These are phyloP conservation scores for Ophthalmolycus amberensis DNA, from an alignment of 2,113 vertebrate genomes.

Conservation along the genomic window DNA sequence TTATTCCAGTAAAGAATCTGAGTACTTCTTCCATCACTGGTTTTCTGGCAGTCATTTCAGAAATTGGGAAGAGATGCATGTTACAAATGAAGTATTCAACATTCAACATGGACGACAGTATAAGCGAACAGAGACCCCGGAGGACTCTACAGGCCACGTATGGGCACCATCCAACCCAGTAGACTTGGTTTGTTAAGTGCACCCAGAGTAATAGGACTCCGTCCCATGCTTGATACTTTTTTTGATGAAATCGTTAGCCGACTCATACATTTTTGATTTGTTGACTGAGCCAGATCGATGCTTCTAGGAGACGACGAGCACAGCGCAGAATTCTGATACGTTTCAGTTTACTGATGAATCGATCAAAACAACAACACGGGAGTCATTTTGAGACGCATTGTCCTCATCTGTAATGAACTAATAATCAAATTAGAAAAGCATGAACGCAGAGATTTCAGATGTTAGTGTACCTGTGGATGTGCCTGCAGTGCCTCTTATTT, in stretches of 20 bases:
- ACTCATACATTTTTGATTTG: constrained; percentile 60
- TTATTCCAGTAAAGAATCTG: neutral
- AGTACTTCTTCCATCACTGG: neutral
- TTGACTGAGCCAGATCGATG: constrained; percentile 51
- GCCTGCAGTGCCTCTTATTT: too few species aligned
- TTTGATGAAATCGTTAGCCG: constrained; percentile 53
- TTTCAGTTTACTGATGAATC: neutral
- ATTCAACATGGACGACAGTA: too few species aligned
- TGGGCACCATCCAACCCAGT: neutral
- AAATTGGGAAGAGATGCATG: neutral
- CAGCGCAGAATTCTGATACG: constrained; percentile 34
- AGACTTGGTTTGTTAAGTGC: constrained; percentile 33
- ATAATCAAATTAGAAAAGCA: neutral
- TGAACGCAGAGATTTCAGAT: neutral
- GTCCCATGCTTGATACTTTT: constrained; percentile 43
- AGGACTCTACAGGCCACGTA: neutral
- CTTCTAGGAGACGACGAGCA: constrained; percentile 27
- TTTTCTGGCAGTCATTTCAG: neutral
- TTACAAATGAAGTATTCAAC: neutral
- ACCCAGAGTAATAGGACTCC: constrained; percentile 30
- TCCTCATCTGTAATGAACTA: neutral
- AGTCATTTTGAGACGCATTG: neutral
- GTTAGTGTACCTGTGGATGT: neutral
- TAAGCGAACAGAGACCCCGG: neutral
- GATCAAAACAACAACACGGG: neutral